Conservation (phyloP, 2,888 invertebrate genomes). For the Drosophila nr. fundita region DNA sequence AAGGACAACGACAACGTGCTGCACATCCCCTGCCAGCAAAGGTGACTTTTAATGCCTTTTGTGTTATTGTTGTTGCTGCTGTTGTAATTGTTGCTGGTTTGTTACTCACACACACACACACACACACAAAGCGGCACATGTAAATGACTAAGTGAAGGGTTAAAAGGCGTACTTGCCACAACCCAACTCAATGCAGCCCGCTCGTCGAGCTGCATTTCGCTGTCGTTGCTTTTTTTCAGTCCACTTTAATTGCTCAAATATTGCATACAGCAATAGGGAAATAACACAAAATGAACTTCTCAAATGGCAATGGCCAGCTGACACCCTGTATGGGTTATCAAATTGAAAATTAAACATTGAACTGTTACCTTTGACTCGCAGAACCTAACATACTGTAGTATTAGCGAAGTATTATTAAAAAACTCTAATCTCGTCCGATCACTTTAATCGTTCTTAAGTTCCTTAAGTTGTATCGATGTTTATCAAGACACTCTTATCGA, state of each 20-base stretch:
- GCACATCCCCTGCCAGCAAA: constrained; percentile 59
- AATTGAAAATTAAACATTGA: not conserved
- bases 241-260: constrained; percentile 69
- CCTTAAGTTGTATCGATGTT: too few species aligned
- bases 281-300: not conserved
- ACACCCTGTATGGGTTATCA: not conserved
- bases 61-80: constrained; percentile 43
- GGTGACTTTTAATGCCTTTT: constrained; percentile 77
- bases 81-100: constrained; percentile 70
- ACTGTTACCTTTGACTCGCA: not conserved
- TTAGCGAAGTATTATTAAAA: not conserved
- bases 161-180: constrained; percentile 25
- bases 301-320: not conserved
- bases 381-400: accelerated
- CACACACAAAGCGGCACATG: not conserved
- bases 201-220: constrained; percentile 20
- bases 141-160: constrained; percentile 47
- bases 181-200: constrained; percentile 1
- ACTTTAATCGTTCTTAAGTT: not conserved
- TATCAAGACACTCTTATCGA: not conserved
- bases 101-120: constrained; percentile 41
- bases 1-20: constrained; percentile 28
- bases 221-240: constrained; percentile 39
- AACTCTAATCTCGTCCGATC: not conserved
- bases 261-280: constrained; percentile 41